Evolutionary conservation across 2,113 vertebrate genomes (phyloP), one percentile per base, ranked within the genome.

Genomic region (Lynx canadensis): DNA sequence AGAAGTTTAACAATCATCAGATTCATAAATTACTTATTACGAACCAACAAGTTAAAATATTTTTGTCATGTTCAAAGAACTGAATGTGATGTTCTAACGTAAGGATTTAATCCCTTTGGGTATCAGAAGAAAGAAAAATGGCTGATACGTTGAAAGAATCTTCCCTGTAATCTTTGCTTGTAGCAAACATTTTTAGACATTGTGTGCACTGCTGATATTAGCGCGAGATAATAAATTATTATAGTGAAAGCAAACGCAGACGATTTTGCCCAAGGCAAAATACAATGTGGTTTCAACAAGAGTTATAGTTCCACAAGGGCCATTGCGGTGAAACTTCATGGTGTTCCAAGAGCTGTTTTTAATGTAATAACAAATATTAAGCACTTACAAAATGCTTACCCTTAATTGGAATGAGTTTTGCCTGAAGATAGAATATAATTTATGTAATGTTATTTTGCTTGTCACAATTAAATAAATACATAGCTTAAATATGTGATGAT

Each of bases 291-390:
- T 98, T 90, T 36, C 91, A 95, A 45, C 66, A 80, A 86, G 16
- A 57, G 55, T 87, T 89, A 23, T 48, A 95, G 93, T 97, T 98
- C 71, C 91, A 87, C n/a, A 1, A 93, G 29, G 60, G 68, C 89
- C 38, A 69, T 36, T 63, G 36, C 3, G 7, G 14, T 93, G 85
- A 98, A 97, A 66, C 12, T 5, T 95, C 48, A 78, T 95, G 94
- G 86, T 97, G 87, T 82, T 95, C 81, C 55, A 97, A 89, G 96
- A 97, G 31, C 21, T 97, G 45, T 91, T 98, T 96, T 95, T 98
- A 98, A 98, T 97, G 63, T 73, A 97, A 78, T 65, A 91, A 84
- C 79, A 98, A 86, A 98, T 96, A 98, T 97, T 97, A 98, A 98
- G 84, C 88, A 57, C 83, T 97, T 98, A 91, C 45, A 98, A 98